Evolutionary conservation across 2,797 vertebrate species (phyloP).

Genomic region (Holocentrus rufus): DNA sequence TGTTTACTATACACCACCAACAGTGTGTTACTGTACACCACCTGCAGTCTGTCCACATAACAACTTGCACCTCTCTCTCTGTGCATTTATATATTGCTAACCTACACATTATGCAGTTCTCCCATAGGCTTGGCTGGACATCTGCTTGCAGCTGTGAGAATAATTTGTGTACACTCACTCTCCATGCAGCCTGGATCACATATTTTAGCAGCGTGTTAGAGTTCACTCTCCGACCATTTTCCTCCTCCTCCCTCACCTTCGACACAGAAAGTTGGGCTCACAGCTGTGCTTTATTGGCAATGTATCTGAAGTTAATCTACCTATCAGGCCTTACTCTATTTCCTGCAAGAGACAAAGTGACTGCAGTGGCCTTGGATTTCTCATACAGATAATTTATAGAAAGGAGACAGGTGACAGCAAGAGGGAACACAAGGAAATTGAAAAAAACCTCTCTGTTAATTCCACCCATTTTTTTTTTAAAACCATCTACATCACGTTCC

Average conservation of each 20-base stretch:
- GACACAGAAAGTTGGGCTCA: slow-evolving; percentile 10
- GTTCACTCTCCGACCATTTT: slow-evolving; percentile 28
- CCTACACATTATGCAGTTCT: slow-evolving; percentile 35
- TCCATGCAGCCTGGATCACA: slow-evolving; percentile 41
- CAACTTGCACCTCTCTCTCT: slow-evolving; percentile 8
- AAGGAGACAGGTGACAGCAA: not conserved
- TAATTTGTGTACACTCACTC: slow-evolving; percentile 41
- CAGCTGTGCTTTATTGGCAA: slow-evolving; percentile 24
- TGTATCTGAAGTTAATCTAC: slow-evolving; percentile 2
- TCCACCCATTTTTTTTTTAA: slow-evolving; percentile 27
- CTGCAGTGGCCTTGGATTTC: slow-evolving; percentile 5
- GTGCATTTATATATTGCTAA: slow-evolving; percentile 46
- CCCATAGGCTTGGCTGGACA: slow-evolving; percentile 33
- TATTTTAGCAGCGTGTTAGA: slow-evolving; percentile 32
- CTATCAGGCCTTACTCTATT: slow-evolving; percentile 1
- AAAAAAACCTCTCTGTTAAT: not conserved
- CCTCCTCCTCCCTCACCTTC: slow-evolving; percentile 13
- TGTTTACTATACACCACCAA: slow-evolving; percentile 35
- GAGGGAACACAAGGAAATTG: not conserved
- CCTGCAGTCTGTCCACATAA: slow-evolving; percentile 21
- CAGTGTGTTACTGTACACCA: slow-evolving; percentile 11
- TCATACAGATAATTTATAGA: slow-evolving; percentile 31
- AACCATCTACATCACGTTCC: not conserved
- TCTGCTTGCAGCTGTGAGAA: slow-evolving; percentile 32
- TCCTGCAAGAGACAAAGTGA: slow-evolving; percentile 26